phyloP scores from a whole-genome alignment of 64 coral and sea anemone species.

The Porites australiensis region DNA sequence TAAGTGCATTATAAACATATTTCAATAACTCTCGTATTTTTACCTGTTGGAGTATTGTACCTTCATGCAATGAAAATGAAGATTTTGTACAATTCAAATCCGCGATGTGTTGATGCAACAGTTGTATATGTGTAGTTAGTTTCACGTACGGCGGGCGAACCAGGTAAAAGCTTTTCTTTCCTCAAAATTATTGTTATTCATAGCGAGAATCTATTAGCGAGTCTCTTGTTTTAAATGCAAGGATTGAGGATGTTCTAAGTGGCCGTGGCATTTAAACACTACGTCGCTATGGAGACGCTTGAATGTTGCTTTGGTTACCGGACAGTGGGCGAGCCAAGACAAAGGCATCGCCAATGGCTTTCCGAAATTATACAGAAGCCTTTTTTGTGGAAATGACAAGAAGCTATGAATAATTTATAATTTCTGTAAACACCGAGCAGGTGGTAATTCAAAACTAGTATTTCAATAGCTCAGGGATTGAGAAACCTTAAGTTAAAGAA shows the following conservation, averaged over 20 bases:
- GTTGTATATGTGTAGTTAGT: too few relatives aligned
- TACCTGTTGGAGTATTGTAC: not conserved
- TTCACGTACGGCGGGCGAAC: not conserved
- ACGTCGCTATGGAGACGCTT: constrained; percentile 2
- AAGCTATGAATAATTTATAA: constrained; percentile 32
- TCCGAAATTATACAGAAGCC: not conserved
- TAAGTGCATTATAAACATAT: not conserved
- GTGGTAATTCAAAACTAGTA: not conserved
- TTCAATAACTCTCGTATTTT: not conserved
- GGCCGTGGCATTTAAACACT: not conserved
- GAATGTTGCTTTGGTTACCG: not conserved
- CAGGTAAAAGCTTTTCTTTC: too few relatives aligned
- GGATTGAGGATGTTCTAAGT: constrained; percentile 6
- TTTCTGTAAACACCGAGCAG: not conserved
- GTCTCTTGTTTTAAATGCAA: not conserved
- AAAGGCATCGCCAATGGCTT: not conserved
- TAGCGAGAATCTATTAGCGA: too few relatives aligned
- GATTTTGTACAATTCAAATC: too few relatives aligned
- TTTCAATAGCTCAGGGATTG: not conserved
- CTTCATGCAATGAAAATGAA: not conserved
- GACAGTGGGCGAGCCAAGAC: not conserved
- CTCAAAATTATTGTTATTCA: too few relatives aligned
- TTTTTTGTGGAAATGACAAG: not conserved
- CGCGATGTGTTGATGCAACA: too few relatives aligned
- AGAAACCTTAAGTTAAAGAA: not conserved